Conservation (phyloP, 2,113 vertebrate species). For the Eleginops maclovinus region DNA sequence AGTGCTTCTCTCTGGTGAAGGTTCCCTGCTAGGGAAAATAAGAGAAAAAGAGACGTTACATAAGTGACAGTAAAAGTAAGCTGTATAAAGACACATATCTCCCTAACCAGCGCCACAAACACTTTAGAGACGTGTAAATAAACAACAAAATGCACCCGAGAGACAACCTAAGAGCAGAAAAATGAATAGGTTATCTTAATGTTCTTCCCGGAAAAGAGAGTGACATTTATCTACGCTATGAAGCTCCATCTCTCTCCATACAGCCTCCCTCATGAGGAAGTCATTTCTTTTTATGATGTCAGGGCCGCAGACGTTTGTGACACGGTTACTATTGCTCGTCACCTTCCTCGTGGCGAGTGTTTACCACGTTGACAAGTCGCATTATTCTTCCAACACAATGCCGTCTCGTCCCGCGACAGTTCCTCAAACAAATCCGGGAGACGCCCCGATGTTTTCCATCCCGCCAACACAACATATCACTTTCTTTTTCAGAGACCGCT, state of each 20-base stretch:
- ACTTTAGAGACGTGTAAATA: conserved; percentile 6
- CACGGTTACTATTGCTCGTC: conserved; percentile 81
- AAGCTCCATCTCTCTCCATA: conserved; percentile 21
- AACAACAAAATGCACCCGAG: background rate
- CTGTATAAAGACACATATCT: conserved; percentile 21
- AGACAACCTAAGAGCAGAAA: background rate
- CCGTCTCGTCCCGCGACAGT: conserved; percentile 68
- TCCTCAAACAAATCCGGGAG: conserved; percentile 49
- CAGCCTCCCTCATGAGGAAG: conserved; percentile 74
- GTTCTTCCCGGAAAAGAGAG: background rate
- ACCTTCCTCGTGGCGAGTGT: conserved; percentile 68
- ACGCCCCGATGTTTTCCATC: conserved; percentile 35
- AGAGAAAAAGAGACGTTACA: background rate
- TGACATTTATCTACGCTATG: background rate
- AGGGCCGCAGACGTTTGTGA: conserved; percentile 71
- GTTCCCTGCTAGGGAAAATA: conserved; percentile 16
- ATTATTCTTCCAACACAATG: conserved; percentile 69
- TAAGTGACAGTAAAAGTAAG: background rate
- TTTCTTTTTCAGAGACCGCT: background rate
- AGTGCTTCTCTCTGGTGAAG: background rate
- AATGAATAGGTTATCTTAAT: conserved; percentile 10
- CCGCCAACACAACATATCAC: conserved; percentile 29
- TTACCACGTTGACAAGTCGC: conserved; percentile 78
- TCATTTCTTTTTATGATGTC: conserved; percentile 79
- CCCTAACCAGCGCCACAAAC: background rate